Conservation (phyloP, 2,888 invertebrate genomes). For the Andrena chrysosceles region DNA sequence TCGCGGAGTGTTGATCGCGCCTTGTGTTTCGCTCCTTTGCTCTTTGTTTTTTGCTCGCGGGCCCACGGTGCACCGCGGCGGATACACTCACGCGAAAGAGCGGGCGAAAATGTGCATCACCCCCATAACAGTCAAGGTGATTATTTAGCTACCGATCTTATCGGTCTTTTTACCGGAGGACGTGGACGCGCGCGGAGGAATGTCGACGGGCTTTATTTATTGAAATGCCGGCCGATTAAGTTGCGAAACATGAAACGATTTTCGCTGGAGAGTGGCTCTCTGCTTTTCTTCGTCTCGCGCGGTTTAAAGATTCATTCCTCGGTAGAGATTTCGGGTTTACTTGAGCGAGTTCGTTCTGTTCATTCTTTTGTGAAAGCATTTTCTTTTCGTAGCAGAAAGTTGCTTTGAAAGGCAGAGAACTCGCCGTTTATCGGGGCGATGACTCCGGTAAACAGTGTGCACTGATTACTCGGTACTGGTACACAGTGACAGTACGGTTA, state of each 20-base stretch:
- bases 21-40: not conserved
- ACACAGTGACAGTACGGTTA: not conserved
- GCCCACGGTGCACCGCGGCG: not conserved
- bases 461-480: constrained; percentile 9
- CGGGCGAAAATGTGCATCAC: constrained; percentile 73
- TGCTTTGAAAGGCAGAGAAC: no score
- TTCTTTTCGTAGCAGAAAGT: not conserved
- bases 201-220: constrained; percentile 47
- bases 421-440: not conserved
- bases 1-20: constrained; percentile 9
- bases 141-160: constrained; percentile 58
- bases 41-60: no score
- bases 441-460: not conserved
- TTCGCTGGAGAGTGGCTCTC: constrained; percentile 13
- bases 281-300: not conserved
- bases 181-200: constrained; percentile 20
- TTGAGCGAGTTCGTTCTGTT: no score
- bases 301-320: not conserved
- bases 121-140: constrained; percentile 72
- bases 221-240: constrained; percentile 41
- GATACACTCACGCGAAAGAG: not conserved
- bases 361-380: not conserved
- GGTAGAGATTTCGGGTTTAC: no score
- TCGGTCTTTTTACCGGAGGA: constrained; percentile 38
- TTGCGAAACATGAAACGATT: constrained; percentile 31